Conservation (phyloP, 2,113 vertebrate genomes). For the Collichthys lucidus region DNA sequence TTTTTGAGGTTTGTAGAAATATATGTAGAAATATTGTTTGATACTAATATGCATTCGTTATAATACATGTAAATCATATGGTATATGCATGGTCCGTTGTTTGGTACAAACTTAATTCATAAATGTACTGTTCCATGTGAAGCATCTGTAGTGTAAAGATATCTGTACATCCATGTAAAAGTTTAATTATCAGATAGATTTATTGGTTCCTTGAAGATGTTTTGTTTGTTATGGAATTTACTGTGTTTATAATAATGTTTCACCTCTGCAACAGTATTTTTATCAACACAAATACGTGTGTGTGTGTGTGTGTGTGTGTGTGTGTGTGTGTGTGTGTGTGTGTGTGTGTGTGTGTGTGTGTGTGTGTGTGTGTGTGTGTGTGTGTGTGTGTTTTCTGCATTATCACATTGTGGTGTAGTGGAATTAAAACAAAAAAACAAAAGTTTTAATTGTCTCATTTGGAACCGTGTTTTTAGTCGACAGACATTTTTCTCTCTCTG, state of each 20-base stretch:
- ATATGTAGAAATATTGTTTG: neutral
- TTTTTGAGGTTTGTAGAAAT: no score
- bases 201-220: neutral
- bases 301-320: no score
- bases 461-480: neutral
- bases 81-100: neutral
- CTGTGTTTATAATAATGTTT: neutral
- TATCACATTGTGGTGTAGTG: neutral
- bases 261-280: neutral
- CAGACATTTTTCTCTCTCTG: conserved; percentile 7
- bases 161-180: neutral
- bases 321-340: no score
- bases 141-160: neutral
- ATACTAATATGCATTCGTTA: neutral
- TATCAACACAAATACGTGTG: no score
- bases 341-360: no score
- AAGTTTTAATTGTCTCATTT: neutral
- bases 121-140: neutral
- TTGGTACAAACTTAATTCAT: neutral
- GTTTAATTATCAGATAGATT: neutral
- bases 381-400: no score
- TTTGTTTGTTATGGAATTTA: neutral
- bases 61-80: neutral
- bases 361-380: no score
- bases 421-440: neutral